Base-by-base conservation (phyloP, 2,888 invertebrate species). In the Nematopogon swammerdamellus region DNA sequence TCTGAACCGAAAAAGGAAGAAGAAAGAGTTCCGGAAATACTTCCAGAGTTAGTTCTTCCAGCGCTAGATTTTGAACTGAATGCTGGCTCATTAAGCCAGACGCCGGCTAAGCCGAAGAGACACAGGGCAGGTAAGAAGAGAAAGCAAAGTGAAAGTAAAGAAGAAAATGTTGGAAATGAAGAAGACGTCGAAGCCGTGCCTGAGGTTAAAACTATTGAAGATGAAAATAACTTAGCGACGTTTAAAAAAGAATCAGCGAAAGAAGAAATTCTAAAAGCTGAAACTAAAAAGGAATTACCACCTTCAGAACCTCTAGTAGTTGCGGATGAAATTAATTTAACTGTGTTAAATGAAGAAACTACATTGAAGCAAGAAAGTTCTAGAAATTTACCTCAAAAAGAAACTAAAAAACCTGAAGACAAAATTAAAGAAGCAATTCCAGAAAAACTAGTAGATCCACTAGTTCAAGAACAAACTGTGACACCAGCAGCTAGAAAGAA, bases 21-120 rank as follows among this genome's bases (percentile, higher is more conserved):
- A 51, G 56, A 59, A 53, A 55, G 60, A 42, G 60, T 61, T 5
- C 60, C 60, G n/a, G 61, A 62, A 59, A 59, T 60, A 45, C 51
- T 58, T 3, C 62, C 59, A 60, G 64, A 61, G n/a, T n/a, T n/a
- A 55, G 45, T 57, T 46, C 48, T 58, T 18, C 36, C 50, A 44
- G n/a, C 51, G 11, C 45, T 52, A 42, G 30, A 25, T 11, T 30
- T 45, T 14, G 56, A 57, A 44, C 47, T 55, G 52, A 54, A 55
- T 49, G 18, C 16, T 50, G 29, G 14, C 17, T n/a, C 44, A 16
- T 20, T 11, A 17, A 62, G 59, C 51, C 64, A 65, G 49, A 58
- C 59, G 17, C 80, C 80, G 1, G 71, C 72, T n/a, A 79, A 77
- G 59, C 80, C 80, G 1, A 79, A 80, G 58, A 61, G 80, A 53